These are phyloP conservation scores for Pangasius larnaudii DNA, from an alignment of 2,797 vertebrate genomes.

Conservation along the genomic window DNA sequence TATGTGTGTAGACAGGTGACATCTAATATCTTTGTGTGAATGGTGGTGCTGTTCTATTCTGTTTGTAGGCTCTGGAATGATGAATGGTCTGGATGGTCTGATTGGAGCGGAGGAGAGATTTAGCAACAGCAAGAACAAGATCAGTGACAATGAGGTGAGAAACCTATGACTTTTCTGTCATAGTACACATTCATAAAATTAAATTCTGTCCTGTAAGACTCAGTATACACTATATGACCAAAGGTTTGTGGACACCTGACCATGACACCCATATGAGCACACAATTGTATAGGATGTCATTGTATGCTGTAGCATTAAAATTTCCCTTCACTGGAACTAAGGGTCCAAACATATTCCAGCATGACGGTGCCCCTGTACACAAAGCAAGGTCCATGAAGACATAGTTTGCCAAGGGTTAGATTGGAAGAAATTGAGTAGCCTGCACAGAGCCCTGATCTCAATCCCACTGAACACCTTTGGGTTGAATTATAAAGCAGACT, in stretches of 20 bases:
- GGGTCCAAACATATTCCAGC: no score
- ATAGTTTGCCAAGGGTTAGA: no score
- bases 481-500: no score
- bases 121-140: constrained; percentile 91
- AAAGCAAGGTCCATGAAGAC: no score
- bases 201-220: neutral
- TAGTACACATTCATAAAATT: neutral
- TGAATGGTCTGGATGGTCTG: constrained; percentile 86
- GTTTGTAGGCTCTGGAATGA: constrained; percentile 84
- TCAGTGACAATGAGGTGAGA: constrained; percentile 91
- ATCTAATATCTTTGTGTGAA: neutral
- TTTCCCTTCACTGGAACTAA: neutral
- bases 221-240: neutral
- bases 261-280: neutral
- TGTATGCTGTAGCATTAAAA: neutral
- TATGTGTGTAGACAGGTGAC: neutral
- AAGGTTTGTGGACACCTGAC: neutral
- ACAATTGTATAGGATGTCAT: neutral
- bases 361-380: no score
- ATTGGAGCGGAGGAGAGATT: constrained; percentile 91
- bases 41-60: neutral
- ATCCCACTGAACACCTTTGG: neutral
- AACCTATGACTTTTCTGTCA: neutral
- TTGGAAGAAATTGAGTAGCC: neutral
- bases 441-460: neutral